A percentile compares a stretch with the other conserved stretches of the same genome.
Evolutionary conservation across 2,797 vertebrate genomes (phyloP).

Genomic region (Catharus ustulatus): DNA sequence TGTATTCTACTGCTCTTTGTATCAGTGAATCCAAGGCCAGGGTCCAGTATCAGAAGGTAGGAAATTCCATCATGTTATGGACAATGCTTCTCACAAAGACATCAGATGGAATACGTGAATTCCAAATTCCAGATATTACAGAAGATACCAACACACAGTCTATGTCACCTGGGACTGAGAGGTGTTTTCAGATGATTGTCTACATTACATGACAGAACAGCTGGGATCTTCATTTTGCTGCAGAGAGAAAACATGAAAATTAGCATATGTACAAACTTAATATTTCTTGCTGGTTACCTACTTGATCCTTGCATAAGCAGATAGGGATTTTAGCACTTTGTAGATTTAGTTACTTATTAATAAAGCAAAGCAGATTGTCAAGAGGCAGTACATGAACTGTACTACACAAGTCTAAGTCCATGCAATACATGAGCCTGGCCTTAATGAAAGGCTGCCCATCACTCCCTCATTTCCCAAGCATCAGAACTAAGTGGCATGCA

Average conservation of each 20-base stretch:
- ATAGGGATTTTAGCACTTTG: neutral
- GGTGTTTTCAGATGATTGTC: neutral
- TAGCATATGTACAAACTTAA: neutral
- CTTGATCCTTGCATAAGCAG: neutral
- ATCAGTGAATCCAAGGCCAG: neutral
- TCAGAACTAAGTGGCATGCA: neutral
- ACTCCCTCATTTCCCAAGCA: neutral
- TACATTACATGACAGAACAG: slow-evolving; percentile 80
- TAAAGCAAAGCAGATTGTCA: neutral
- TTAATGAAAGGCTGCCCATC: neutral
- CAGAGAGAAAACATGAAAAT: neutral
- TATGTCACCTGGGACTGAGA: neutral
- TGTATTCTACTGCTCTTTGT: neutral
- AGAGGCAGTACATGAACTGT: neutral
- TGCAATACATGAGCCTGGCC: neutral
- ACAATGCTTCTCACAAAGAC: neutral
- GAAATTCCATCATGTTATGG: neutral
- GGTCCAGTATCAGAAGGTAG: neutral
- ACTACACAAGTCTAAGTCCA: neutral
- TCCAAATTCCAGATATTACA: neutral
- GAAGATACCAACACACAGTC: neutral
- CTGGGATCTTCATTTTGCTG: slow-evolving; percentile 75
- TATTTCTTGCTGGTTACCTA: neutral
- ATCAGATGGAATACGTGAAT: neutral
- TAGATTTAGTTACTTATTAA: neutral